A percentile compares a stretch with the other conserved stretches of the same genome.
Conservation (phyloP, 2,113 vertebrate genomes). For the Podiceps cristatus region DNA sequence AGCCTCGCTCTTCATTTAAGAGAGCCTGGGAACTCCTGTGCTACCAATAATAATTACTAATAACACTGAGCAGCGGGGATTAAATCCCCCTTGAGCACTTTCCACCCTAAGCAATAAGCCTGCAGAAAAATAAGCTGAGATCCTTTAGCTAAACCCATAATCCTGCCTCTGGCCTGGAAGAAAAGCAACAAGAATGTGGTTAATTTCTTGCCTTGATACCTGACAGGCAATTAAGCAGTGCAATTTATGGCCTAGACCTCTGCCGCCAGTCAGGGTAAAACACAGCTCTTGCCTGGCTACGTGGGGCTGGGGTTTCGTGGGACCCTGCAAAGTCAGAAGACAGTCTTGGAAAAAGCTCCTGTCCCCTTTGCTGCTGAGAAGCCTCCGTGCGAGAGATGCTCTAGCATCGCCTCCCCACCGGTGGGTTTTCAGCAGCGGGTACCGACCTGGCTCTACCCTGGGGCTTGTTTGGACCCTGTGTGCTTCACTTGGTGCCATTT, state of each 20-base stretch:
- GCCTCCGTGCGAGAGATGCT: neutral
- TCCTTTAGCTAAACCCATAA: neutral
- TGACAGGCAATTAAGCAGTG: neutral
- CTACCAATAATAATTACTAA: neutral
- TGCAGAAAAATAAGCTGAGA: neutral
- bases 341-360: neutral
- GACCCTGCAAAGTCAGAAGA: neutral
- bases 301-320: neutral
- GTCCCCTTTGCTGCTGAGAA: neutral
- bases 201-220: neutral
- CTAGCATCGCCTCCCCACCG: rapidly evolving
- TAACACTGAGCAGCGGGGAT: neutral
- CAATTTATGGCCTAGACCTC: neutral
- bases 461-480: neutral
- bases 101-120: neutral
- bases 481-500: neutral
- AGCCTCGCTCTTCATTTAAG: neutral
- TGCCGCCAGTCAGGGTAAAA: neutral
- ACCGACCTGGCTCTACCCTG: neutral
- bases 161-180: neutral
- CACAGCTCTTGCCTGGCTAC: neutral
- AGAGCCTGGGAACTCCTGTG: neutral
- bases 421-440: neutral
- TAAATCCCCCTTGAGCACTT: neutral
- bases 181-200: neutral